phyloP scores from a whole-genome alignment of 2,888 invertebrate genomes.

The Platerodrilus igneus region DNA sequence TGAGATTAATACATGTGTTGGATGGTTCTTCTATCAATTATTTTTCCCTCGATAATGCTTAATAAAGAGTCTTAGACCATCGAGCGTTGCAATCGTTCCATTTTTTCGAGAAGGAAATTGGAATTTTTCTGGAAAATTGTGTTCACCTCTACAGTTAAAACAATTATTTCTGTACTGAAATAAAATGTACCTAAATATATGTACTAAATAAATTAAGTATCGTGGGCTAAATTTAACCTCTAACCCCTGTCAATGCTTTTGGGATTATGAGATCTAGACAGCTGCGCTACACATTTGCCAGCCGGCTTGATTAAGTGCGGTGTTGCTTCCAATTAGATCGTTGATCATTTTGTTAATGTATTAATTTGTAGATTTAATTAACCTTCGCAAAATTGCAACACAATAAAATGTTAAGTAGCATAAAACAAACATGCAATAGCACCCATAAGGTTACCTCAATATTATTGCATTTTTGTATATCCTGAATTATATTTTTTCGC shows the following conservation, averaged over 20 bases:
- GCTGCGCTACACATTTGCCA: slow-evolving; percentile 45
- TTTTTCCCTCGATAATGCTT: no score
- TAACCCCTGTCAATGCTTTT: slow-evolving; percentile 43
- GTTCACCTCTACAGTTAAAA: no score
- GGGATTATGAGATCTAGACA: slow-evolving; percentile 46
- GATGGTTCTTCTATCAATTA: slow-evolving; percentile 19
- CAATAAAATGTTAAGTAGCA: no score
- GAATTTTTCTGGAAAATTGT: not conserved
- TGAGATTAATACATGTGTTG: slow-evolving; percentile 47
- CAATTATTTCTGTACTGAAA: no score
- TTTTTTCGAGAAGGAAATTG: not conserved
- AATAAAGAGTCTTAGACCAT: no score
- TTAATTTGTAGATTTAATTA: slow-evolving; percentile 25
- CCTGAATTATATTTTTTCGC: no score
- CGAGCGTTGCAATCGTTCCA: not conserved
- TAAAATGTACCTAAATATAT: no score
- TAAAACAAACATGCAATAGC: no score
- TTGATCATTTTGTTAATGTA: slow-evolving; percentile 30
- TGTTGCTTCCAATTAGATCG: slow-evolving; percentile 27
- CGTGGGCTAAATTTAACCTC: slow-evolving; percentile 47
- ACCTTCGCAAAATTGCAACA: no score
- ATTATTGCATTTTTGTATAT: no score
- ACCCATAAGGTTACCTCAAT: no score
- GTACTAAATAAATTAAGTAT: no score
- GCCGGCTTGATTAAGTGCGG: slow-evolving; percentile 24